phyloP scores from a whole-genome alignment of 2,888 invertebrate genomes.

The Frankliniella intonsa region DNA sequence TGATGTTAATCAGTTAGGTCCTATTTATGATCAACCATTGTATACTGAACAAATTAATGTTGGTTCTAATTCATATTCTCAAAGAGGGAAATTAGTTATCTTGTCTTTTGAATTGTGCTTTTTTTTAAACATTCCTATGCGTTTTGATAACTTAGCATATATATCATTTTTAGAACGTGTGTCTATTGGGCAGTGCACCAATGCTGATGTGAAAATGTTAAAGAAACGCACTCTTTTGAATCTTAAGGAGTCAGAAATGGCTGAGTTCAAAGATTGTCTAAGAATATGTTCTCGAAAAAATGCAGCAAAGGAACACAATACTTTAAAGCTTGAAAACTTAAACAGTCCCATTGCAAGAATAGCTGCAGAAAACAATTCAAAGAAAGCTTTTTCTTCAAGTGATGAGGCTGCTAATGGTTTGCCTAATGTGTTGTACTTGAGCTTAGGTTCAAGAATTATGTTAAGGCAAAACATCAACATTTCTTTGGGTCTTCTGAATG shows the following conservation, averaged over 20 bases:
- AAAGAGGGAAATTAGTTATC: too few species aligned
- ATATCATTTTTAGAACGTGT: too few species aligned
- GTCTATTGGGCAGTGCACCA: too few species aligned
- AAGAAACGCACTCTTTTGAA: background rate
- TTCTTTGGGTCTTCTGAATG: background rate
- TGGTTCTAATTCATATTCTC: too few species aligned
- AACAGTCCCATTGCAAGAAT: background rate
- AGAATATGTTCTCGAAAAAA: too few species aligned
- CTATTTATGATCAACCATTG: too few species aligned
- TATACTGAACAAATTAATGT: too few species aligned
- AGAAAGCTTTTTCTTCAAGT: background rate
- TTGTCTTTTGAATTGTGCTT: too few species aligned
- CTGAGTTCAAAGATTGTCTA: background rate
- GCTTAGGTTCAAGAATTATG: background rate
- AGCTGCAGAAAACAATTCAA: background rate
- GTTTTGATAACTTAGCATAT: background rate
- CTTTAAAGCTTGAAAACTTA: too few species aligned
- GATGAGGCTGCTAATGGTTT: background rate
- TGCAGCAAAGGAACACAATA: too few species aligned
- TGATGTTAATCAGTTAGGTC: too few species aligned
- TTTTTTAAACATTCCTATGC: too few species aligned
- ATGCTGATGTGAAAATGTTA: background rate
- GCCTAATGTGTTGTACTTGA: background rate
- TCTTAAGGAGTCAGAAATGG: background rate
- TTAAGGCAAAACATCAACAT: background rate